A percentile compares a stretch with the other conserved stretches of the same genome.
Evolutionary conservation across 1,140 invertebrate genomes (phyloP).

Genomic region (Lordiphosa stackelbergi): DNA sequence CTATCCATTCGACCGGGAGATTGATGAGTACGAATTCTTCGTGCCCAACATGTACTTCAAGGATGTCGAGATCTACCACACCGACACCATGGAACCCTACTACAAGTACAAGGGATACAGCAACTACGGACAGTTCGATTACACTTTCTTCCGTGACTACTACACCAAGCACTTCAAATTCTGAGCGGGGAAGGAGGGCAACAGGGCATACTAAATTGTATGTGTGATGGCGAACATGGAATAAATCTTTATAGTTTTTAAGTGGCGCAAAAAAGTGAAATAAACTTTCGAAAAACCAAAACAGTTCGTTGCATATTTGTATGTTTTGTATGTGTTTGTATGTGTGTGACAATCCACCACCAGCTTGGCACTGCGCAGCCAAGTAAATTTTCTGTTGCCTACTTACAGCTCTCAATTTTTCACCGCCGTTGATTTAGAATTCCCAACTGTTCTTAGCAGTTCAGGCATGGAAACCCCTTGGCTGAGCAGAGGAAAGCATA

Average conservation of each 20-base stretch:
- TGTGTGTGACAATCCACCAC: too few species aligned
- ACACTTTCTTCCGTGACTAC: conserved; percentile 61
- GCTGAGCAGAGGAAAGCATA: conserved; percentile 65
- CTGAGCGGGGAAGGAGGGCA: conserved; percentile 5
- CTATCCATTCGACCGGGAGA: conserved; percentile 78
- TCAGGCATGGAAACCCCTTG: background rate
- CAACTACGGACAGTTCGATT: conserved; percentile 61
- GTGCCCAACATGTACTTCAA: conserved; percentile 77
- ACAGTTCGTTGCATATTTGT: too few species aligned
- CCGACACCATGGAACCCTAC: conserved; percentile 58
- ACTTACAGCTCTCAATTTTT: conserved; percentile 7
- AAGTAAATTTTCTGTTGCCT: conserved; percentile 14
- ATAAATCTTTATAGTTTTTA: conserved; percentile 40
- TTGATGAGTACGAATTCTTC: conserved; percentile 76
- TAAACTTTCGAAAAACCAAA: conserved; percentile 51
- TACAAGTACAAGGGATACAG: conserved; percentile 61
- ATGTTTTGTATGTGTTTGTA: too few species aligned
- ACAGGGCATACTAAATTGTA: background rate
- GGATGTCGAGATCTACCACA: conserved; percentile 66
- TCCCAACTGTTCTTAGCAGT: conserved; percentile 33
- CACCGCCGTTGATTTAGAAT: conserved; percentile 5
- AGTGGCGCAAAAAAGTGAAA: conserved; percentile 63
- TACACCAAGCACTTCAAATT: conserved; percentile 64
- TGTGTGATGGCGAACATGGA: conserved; percentile 11
- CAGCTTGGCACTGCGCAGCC: too few species aligned